Conservation (phyloP, 2,888 invertebrate genomes). For the Glaucopsyche alexis region DNA sequence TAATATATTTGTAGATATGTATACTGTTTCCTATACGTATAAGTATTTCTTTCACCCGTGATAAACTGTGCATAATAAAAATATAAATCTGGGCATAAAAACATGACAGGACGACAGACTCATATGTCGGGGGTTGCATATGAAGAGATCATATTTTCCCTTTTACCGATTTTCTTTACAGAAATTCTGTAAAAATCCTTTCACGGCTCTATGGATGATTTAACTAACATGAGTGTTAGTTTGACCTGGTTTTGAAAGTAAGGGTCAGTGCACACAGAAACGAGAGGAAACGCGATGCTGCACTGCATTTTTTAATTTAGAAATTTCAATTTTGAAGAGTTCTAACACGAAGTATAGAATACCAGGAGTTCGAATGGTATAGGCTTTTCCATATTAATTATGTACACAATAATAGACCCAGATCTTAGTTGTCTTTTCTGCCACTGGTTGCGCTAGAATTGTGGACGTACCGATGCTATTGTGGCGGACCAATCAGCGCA, state of each 20-base stretch:
- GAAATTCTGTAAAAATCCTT: neutral
- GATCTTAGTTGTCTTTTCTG: no score
- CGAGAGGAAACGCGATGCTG: no score
- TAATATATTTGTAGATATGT: neutral
- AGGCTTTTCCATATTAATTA: no score
- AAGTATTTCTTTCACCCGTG: neutral
- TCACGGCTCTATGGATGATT: neutral
- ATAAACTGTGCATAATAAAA: conserved; percentile 1
- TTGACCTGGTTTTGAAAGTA: neutral
- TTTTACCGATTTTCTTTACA: conserved; percentile 4
- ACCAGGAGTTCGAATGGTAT: no score
- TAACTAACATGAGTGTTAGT: neutral
- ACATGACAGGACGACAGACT: neutral
- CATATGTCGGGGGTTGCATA: neutral
- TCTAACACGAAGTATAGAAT: no score
- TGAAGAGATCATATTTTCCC: neutral
- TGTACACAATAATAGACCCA: no score
- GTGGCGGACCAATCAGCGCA: no score
- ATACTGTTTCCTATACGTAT: neutral
- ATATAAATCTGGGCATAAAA: neutral
- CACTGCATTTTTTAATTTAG: no score
- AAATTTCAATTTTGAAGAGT: no score
- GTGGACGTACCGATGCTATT: no score
- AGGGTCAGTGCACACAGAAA: neutral
- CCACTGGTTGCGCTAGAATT: no score